A percentile compares a stretch with the other conserved stretches of the same genome.
Conservation (phyloP, 2,797 vertebrate genomes). For the Epinephelus malabaricus region DNA sequence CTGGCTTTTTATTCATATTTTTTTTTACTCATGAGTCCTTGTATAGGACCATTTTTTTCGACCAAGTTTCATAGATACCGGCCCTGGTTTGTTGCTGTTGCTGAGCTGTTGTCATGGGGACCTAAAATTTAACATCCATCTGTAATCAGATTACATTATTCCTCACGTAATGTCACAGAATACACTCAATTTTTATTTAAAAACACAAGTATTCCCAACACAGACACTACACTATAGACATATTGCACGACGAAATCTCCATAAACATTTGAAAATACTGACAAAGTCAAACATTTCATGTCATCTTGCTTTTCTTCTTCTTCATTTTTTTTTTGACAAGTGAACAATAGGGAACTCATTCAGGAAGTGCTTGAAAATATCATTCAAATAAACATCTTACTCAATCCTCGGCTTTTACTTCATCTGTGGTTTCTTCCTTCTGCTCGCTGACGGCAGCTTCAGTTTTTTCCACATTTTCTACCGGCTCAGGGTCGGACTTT, state of each 20-base stretch:
- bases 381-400: slow-evolving; percentile 48
- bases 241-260: slow-evolving; percentile 63
- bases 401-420: slow-evolving; percentile 79
- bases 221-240: slow-evolving; percentile 47
- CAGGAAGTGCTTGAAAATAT: slow-evolving; percentile 52
- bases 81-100: neutral
- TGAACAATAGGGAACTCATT: slow-evolving; percentile 33
- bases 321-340: neutral
- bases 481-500: slow-evolving; percentile 78
- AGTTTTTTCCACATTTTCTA: slow-evolving; percentile 77
- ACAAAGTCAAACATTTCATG: slow-evolving; percentile 49
- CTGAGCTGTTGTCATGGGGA: neutral
- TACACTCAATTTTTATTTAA: slow-evolving; percentile 39
- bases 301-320: slow-evolving; percentile 18
- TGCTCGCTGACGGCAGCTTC: slow-evolving; percentile 55
- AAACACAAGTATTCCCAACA: slow-evolving; percentile 47
- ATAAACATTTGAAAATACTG: slow-evolving; percentile 61
- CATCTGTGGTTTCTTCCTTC: slow-evolving; percentile 64
- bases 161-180: slow-evolving; percentile 20
- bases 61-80: neutral
- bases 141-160: slow-evolving; percentile 33
- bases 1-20: neutral
- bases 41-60: neutral
- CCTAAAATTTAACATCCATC: neutral
- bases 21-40: neutral